Base-by-base conservation (phyloP, 2,888 invertebrate species). In the Rhingia rostrata region DNA sequence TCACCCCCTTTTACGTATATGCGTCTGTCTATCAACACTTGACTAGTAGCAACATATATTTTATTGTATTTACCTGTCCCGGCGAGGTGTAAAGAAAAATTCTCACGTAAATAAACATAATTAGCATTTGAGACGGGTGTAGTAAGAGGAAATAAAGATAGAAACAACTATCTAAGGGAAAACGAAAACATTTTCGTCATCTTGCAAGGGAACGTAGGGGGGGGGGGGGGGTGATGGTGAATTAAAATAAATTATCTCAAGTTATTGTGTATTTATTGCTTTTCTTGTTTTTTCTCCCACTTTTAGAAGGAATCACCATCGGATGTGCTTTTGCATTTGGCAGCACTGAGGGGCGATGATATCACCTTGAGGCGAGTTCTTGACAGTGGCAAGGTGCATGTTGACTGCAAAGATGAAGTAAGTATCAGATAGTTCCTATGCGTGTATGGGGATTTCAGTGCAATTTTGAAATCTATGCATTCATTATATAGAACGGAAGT, bases 361-460 rank as follows among this genome's bases (percentile, higher is more conserved):
- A 94, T 94, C 72, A 93, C 94, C 86, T 93, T 98, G 86, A 94
- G 94, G 86, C 94, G 95, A 88, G 95, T 98, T 74, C 93, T 98
- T 86, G 97, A 97, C 91, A 97, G 96, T 41, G 98, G 98, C 84
- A 96, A 97, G 90, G 98, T 98, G 67, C 97, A 98, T 92, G 97
- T 98, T 60, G 98, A 98, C 93, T 97, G 97, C 88, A 95, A 95
- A 90, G 98, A 98, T 92, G 95, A 97, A 94, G 98, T 98, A 91
- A 93, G 89, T 88, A 35, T 51, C 33, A 35, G n/a, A 10, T 37
- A 54, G 14, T 32, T 45, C 14, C 49, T 37, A 22, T 22, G 22
- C 22, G 22, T 2, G 22, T 22, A 33, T 14, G 47, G 53, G n/a
- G 30, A 39, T 39, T 37, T 12, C 61, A 12, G 53, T 61, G 60